phyloP scores from a whole-genome alignment of 1,140 invertebrate species.

The Cotesia chilonis region DNA sequence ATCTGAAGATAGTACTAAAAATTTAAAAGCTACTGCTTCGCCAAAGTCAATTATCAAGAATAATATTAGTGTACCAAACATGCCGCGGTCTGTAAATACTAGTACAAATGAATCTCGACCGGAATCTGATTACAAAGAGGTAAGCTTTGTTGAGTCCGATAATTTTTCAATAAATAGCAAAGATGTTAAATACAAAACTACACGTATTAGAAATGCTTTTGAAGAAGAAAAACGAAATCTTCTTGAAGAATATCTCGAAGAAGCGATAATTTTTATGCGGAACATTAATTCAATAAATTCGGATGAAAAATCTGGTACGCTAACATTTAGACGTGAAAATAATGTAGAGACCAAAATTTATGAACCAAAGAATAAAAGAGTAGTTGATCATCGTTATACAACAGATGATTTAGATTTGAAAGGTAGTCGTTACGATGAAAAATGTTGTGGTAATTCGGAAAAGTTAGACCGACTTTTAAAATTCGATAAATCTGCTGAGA shows the following conservation, averaged over 20 bases:
- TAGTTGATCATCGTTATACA: not conserved
- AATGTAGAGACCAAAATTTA: not conserved
- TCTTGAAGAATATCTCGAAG: conserved; percentile 48
- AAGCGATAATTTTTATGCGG: conserved; percentile 51
- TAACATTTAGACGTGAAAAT: not conserved
- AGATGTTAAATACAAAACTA: conserved; percentile 12
- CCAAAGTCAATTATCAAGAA: conserved; percentile 36
- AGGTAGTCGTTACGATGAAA: conserved; percentile 27
- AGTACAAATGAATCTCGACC: not conserved
- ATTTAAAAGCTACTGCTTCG: not conserved
- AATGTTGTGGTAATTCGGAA: conserved; percentile 47
- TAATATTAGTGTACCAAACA: not conserved
- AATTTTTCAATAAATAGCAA: not conserved
- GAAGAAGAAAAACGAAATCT: conserved; percentile 31
- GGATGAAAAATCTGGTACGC: conserved; percentile 1
- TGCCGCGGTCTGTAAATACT: not conserved
- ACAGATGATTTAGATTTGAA: too few relatives aligned
- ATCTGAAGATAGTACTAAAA: not conserved
- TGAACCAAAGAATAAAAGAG: not conserved
- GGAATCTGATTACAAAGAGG: conserved; percentile 1
- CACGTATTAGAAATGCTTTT: not conserved
- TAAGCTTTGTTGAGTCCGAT: not conserved
- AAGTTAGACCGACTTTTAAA: conserved; percentile 43
- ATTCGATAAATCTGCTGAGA: conserved; percentile 49
- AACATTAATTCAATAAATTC: conserved; percentile 50